Evolutionary conservation across 2,113 vertebrate genomes (phyloP).

Genomic region (Campylorhamphus procurvoides): DNA sequence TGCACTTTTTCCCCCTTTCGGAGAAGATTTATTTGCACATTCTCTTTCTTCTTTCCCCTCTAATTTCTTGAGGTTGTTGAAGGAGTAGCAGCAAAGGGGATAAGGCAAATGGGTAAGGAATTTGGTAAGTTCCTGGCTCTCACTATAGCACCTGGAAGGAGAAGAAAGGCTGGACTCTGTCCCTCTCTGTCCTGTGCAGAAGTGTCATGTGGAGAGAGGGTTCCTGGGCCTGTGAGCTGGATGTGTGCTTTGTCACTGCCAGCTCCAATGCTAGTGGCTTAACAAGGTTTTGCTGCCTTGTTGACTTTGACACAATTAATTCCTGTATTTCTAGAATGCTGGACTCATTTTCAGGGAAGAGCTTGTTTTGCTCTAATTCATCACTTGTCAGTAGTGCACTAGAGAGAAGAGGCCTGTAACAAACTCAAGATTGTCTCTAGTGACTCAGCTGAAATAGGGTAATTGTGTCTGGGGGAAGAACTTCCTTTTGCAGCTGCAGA

Average conservation of each 20-base stretch:
- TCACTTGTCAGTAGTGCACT: background rate
- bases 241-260: background rate
- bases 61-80: background rate
- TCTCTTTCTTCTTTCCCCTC: background rate
- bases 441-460: background rate
- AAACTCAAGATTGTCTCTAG: background rate
- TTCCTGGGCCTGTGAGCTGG: background rate
- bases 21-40: background rate
- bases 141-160: background rate
- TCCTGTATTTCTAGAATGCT: background rate
- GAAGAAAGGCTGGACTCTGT: background rate
- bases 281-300: background rate
- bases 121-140: background rate
- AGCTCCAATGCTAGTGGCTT: background rate
- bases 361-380: background rate
- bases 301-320: background rate
- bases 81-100: background rate
- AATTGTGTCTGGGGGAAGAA: background rate
- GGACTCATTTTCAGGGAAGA: background rate
- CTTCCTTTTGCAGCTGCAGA: background rate
- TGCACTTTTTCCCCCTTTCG: background rate
- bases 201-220: background rate
- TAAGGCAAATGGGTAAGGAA: background rate
- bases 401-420: background rate
- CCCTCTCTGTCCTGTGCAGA: background rate